These are phyloP conservation scores for Reticulitermes speratus DNA, from an alignment of 1,140 invertebrate genomes.

Conservation along the genomic window DNA sequence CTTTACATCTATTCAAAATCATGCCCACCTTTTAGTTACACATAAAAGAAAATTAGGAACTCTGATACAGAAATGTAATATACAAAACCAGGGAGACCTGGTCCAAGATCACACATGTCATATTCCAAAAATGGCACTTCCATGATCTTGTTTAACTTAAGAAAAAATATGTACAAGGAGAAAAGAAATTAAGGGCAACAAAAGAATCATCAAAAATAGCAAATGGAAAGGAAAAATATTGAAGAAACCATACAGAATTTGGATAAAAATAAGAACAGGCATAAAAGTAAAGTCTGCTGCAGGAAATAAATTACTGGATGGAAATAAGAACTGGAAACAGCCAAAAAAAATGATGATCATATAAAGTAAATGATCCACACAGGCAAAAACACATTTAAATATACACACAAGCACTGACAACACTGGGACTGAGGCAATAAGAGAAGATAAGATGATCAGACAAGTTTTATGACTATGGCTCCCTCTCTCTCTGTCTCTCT, in stretches of 20 bases:
- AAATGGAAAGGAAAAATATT: not conserved
- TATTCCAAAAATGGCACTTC: not conserved
- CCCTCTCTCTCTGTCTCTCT: too few species aligned
- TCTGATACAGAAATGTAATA: not conserved
- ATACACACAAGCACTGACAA: too few species aligned
- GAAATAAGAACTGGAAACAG: too few species aligned
- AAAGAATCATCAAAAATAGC: not conserved
- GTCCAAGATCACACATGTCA: not conserved
- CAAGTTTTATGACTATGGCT: too few species aligned
- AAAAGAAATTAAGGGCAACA: not conserved
- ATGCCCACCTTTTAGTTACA: not conserved
- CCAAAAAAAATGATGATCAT: too few species aligned
- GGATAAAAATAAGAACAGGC: not conserved
- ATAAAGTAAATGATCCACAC: too few species aligned
- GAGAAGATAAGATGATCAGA: too few species aligned
- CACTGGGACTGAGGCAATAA: too few species aligned
- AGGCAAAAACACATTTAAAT: too few species aligned
- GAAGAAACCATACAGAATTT: not conserved
- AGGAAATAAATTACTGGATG: too few species aligned
- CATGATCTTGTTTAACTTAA: too few species aligned
- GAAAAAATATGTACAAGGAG: not conserved
- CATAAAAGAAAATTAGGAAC: not conserved
- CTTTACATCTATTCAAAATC: not conserved
- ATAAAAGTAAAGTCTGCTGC: not conserved
- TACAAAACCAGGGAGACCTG: not conserved